These are phyloP conservation scores for Micromesistius poutassou DNA, from an alignment of 2,797 vertebrate genomes.

Conservation along the genomic window DNA sequence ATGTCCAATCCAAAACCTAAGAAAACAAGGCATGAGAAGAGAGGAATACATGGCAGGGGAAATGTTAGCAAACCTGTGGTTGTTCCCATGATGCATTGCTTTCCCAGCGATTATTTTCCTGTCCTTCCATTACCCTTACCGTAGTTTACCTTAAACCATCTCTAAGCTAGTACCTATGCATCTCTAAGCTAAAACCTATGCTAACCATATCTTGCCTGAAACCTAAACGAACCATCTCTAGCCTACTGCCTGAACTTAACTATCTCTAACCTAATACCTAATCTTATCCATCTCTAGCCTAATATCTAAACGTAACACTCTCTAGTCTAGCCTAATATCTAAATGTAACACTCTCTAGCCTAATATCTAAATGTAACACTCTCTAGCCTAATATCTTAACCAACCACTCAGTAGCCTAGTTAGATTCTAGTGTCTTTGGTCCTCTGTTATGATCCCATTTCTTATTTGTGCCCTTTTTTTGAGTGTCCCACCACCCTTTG, in stretches of 20 bases:
- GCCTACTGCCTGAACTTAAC: not conserved
- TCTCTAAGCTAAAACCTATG: too few species aligned
- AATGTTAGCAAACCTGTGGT: not conserved
- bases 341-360: too few species aligned
- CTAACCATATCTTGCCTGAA: not conserved
- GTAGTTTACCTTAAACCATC: not conserved
- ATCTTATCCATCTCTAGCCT: not conserved
- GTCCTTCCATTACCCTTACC: not conserved
- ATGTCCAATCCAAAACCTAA: constrained; percentile 9
- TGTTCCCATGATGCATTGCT: not conserved
- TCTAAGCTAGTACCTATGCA: too few species aligned
- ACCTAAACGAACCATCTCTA: not conserved
- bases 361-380: too few species aligned
- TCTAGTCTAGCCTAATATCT: too few species aligned
- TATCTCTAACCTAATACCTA: not conserved
- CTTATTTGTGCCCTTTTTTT: too few species aligned
- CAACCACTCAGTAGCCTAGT: not conserved
- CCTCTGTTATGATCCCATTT: not conserved
- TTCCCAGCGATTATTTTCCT: not conserved
- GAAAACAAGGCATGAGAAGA: constrained; percentile 5
- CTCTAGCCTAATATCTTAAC: not conserved
- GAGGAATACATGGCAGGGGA: not conserved
- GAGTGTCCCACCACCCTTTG: too few species aligned
- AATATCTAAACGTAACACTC: too few species aligned
- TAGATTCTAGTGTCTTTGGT: not conserved